A percentile compares a stretch with the other conserved stretches of the same genome.
These are phyloP conservation scores for Camponotus vicinus DNA, from an alignment of 1,140 invertebrate species.

Conservation along the genomic window DNA sequence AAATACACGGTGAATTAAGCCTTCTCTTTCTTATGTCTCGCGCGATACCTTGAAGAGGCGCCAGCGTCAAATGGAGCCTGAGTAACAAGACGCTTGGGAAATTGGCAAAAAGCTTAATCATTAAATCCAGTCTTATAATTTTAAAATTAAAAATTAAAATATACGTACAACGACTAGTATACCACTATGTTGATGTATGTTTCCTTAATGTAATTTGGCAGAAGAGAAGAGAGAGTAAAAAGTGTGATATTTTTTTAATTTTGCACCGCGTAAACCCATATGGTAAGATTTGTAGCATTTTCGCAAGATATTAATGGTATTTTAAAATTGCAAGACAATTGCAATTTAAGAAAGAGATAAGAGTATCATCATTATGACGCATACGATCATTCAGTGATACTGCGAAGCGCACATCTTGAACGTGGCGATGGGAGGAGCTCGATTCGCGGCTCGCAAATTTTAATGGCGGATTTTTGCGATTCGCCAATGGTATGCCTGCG, in stretches of 20 bases:
- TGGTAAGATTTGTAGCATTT: background rate
- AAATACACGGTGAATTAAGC: conserved; percentile 81
- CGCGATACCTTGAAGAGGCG: conserved; percentile 63
- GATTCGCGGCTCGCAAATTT: conserved; percentile 77
- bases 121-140: background rate
- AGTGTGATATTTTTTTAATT: background rate
- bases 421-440: conserved; percentile 82
- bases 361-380: conserved; percentile 48
- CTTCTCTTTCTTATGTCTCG: conserved; percentile 53
- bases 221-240: background rate
- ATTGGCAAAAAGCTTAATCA: conserved; percentile 32
- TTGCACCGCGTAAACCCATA: background rate
- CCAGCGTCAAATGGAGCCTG: conserved; percentile 51
- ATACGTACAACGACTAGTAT: background rate
- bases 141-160: too few species aligned
- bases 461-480: conserved; percentile 84
- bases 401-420: conserved; percentile 64
- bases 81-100: conserved; percentile 19
- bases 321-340: background rate
- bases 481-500: conserved; percentile 79
- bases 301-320: background rate
- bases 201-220: conserved; percentile 18
- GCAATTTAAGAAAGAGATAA: conserved; percentile 51
- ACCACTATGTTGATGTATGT: background rate
- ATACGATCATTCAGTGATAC: conserved; percentile 59